phyloP scores from a whole-genome alignment of 1,140 invertebrate genomes.

The Formica exsecta region DNA sequence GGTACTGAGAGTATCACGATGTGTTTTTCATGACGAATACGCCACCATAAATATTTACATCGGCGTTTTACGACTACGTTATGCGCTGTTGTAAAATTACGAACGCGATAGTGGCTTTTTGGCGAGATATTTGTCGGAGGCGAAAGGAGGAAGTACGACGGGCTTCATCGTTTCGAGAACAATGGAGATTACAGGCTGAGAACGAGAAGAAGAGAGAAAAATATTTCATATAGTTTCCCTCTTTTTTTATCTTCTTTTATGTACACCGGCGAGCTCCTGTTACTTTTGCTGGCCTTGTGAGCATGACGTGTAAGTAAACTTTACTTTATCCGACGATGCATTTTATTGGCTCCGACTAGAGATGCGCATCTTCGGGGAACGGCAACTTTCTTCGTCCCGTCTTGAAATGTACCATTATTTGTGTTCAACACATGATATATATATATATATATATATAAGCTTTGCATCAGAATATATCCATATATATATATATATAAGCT shows the following conservation, averaged over 20 bases:
- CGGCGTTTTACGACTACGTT: constrained; percentile 34
- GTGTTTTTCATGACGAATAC: constrained; percentile 36
- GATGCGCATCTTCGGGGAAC: constrained; percentile 15
- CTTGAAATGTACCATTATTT: background rate
- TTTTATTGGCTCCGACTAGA: constrained; percentile 50
- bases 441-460: background rate
- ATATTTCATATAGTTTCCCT: constrained; percentile 42
- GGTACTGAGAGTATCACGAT: constrained; percentile 5
- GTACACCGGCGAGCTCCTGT: constrained; percentile 65
- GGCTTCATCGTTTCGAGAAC: constrained; percentile 59
- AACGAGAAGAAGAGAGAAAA: constrained; percentile 31
- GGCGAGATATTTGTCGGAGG: constrained; percentile 35
- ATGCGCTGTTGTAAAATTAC: constrained; percentile 41
- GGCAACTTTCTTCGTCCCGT: constrained; percentile 27
- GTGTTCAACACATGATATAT: background rate
- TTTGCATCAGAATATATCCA: background rate
- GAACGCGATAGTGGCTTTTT: constrained; percentile 21
- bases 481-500: background rate
- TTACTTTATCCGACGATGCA: constrained; percentile 61
- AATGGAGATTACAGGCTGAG: constrained; percentile 47
- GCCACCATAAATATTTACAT: constrained; percentile 39
- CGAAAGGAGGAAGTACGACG: constrained; percentile 69
- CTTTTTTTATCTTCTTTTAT: constrained; percentile 47
- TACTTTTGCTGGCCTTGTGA: constrained; percentile 77
- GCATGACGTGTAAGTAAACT: constrained; percentile 61